phyloP scores from a whole-genome alignment of 2,113 vertebrate species.

The Hoplias malabaricus region DNA sequence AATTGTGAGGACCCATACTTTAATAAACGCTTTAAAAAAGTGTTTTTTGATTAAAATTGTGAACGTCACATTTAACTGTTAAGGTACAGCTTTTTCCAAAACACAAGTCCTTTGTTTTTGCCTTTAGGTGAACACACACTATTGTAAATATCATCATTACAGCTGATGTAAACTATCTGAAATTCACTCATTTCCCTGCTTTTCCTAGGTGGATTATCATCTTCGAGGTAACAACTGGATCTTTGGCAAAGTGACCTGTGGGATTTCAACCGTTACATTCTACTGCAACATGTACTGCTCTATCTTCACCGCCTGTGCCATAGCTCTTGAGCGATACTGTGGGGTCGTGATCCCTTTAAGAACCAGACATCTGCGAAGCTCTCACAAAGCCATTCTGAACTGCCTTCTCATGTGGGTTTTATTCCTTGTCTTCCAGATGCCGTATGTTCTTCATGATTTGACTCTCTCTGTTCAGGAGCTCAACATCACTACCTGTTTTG shows the following conservation, averaged over 20 bases:
- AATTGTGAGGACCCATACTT: too few species aligned
- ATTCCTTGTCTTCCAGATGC: constrained; percentile 42
- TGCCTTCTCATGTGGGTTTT: constrained; percentile 41
- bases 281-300: constrained; percentile 53
- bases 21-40: too few species aligned
- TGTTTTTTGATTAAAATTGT: too few species aligned
- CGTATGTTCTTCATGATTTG: constrained; percentile 21
- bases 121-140: not conserved
- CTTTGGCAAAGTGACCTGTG: not conserved
- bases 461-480: not conserved
- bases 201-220: constrained; percentile 32
- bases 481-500: constrained; percentile 45
- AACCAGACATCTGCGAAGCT: constrained; percentile 12
- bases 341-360: constrained; percentile 36
- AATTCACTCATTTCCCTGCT: not conserved
- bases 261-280: constrained; percentile 22
- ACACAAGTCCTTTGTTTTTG: too few species aligned
- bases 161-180: not conserved
- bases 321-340: constrained; percentile 41
- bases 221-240: constrained; percentile 19
- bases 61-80: too few species aligned
- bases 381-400: constrained; percentile 1
- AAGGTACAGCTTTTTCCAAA: too few species aligned
- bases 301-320: constrained; percentile 45
- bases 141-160: not conserved